These are phyloP conservation scores for Acleris cristana DNA, from an alignment of 2,888 invertebrate species.

Conservation along the genomic window DNA sequence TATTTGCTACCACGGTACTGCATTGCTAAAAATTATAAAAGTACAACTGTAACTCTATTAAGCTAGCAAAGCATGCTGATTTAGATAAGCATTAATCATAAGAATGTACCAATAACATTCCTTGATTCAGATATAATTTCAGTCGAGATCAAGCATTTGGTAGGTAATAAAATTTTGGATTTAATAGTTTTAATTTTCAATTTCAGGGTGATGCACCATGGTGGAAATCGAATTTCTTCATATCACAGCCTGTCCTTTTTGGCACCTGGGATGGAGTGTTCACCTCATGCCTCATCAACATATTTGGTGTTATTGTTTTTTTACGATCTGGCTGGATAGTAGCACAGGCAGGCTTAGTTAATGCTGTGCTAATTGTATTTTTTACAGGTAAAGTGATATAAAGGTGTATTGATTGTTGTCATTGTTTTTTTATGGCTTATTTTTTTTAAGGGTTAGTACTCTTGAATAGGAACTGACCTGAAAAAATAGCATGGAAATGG, in stretches of 20 bases:
- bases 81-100: constrained; percentile 1
- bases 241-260: constrained; percentile 97
- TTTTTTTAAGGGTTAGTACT: too few relatives aligned
- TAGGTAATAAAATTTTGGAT: background rate
- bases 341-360: constrained; percentile 92
- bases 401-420: background rate
- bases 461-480: too few relatives aligned
- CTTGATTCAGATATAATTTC: too few relatives aligned
- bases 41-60: background rate
- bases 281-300: constrained; percentile 98
- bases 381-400: constrained; percentile 85
- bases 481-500: too few relatives aligned
- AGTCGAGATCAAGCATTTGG: too few relatives aligned
- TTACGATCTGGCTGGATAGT: constrained; percentile 99
- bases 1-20: background rate
- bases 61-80: background rate
- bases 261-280: constrained; percentile 99
- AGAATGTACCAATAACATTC: background rate
- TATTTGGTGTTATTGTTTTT: constrained; percentile 98
- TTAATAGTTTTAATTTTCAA: background rate
- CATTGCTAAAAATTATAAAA: background rate
- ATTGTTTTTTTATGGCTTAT: background rate
- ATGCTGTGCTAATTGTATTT: constrained; percentile 91
- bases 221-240: constrained; percentile 98
- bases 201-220: constrained; percentile 91